These are phyloP conservation scores for Silurus lanzhouensis DNA, from an alignment of 2,797 vertebrate species.

Conservation along the genomic window DNA sequence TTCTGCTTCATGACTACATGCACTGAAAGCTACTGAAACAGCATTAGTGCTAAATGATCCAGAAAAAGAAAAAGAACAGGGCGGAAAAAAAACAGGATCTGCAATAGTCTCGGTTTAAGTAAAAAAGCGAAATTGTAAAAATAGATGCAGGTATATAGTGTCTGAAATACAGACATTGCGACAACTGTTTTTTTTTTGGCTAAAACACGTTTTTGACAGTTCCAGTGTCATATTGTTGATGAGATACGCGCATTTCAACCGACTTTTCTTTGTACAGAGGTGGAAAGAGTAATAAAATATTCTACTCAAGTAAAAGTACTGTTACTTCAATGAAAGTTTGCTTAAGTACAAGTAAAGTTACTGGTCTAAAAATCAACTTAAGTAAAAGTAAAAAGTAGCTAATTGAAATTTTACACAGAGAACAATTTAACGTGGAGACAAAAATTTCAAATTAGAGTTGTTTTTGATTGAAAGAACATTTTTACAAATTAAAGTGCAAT, in stretches of 20 bases:
- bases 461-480: no score
- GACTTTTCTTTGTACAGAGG: no score
- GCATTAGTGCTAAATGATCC: constrained; percentile 1
- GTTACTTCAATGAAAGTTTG: no score
- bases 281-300: no score
- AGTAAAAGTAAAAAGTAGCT: no score
- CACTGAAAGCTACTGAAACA: constrained; percentile 13
- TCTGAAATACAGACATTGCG: not conserved
- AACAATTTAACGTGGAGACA: no score
- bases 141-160: not conserved
- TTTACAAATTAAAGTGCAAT: no score
- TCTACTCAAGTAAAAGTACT: no score
- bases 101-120: not conserved
- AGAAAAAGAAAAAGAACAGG: not conserved
- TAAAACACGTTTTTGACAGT: not conserved
- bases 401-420: no score
- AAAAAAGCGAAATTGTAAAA: not conserved
- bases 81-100: not conserved
- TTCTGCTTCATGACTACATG: constrained; percentile 3
- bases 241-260: not conserved
- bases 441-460: no score
- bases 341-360: no score
- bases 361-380: no score
- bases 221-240: not conserved
- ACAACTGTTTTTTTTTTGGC: not conserved